Conservation (phyloP, 1,140 invertebrate species). For the Atopsyche davidsoni region DNA sequence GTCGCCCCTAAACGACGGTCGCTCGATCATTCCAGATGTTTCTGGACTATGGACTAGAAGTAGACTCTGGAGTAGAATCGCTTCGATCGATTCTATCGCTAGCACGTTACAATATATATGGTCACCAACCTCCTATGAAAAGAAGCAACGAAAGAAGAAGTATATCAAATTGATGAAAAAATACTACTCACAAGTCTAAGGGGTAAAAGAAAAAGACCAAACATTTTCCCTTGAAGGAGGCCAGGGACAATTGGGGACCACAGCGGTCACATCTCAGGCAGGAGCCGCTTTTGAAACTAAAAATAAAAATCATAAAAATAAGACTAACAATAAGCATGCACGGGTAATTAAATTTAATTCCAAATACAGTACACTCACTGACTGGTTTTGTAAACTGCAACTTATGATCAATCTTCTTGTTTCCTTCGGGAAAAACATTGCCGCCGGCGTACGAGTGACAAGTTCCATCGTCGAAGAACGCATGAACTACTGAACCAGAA, state of each 20-base stretch:
- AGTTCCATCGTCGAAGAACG: constrained; percentile 56
- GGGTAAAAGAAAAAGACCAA: constrained; percentile 97
- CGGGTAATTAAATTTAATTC: neutral
- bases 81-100: too few species aligned
- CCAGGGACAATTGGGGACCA: constrained; percentile 80
- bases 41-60: too few species aligned
- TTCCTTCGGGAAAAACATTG: constrained; percentile 79
- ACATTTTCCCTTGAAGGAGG: constrained; percentile 90
- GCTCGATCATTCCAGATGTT: too few species aligned
- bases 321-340: constrained; percentile 4
- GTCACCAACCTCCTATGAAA: too few species aligned
- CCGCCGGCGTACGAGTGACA: constrained; percentile 83
- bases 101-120: too few species aligned
- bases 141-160: too few species aligned
- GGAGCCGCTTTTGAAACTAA: constrained; percentile 82
- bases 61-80: too few species aligned
- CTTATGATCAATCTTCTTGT: constrained; percentile 71
- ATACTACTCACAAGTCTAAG: constrained; percentile 95
- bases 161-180: too few species aligned
- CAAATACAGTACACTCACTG: constrained; percentile 83
- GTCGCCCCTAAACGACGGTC: too few species aligned
- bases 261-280: constrained; percentile 78
- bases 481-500: too few species aligned
- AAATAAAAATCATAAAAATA: constrained; percentile 32
- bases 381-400: constrained; percentile 89